Conservation (phyloP, 2,113 vertebrate genomes). For the Tamias sibiricus region DNA sequence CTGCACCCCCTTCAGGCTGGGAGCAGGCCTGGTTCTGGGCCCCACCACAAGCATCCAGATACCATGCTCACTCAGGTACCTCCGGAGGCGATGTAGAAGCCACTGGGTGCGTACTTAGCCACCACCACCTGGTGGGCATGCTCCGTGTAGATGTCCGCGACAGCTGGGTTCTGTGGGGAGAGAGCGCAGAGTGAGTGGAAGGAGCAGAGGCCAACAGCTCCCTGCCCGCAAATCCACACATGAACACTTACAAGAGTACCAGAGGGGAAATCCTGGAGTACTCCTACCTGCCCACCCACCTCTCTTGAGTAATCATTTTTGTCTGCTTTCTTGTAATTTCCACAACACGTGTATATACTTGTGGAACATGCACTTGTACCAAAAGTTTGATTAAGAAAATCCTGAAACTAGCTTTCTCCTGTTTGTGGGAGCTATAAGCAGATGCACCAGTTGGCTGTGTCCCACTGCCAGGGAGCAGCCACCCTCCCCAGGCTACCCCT, state of each 20-base stretch:
- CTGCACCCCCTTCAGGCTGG: too few relatives aligned
- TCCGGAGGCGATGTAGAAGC: slow-evolving; percentile 98
- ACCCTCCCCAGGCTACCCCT: too few relatives aligned
- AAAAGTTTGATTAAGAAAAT: neutral
- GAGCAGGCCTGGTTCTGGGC: neutral
- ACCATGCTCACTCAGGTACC: slow-evolving; percentile 82
- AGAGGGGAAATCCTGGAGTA: neutral
- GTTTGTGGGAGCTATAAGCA: neutral
- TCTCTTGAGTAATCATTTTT: neutral
- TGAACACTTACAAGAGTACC: neutral
- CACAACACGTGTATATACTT: accelerated
- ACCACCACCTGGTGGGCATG: slow-evolving; percentile 95
- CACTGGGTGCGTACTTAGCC: slow-evolving; percentile 97
- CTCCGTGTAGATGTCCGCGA: slow-evolving; percentile 98
- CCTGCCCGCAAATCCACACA: accelerated
- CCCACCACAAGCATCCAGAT: accelerated
- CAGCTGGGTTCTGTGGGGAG: slow-evolving; percentile 92
- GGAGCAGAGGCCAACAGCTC: accelerated
- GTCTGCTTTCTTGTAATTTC: neutral
- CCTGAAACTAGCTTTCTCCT: accelerated
- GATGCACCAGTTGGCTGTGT: neutral
- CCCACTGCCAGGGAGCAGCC: neutral
- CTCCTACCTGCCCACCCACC: too few relatives aligned
- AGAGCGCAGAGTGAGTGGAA: neutral
- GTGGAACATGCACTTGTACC: accelerated